phyloP scores from a whole-genome alignment of 2,113 vertebrate genomes.

The Argyrosomus japonicus region DNA sequence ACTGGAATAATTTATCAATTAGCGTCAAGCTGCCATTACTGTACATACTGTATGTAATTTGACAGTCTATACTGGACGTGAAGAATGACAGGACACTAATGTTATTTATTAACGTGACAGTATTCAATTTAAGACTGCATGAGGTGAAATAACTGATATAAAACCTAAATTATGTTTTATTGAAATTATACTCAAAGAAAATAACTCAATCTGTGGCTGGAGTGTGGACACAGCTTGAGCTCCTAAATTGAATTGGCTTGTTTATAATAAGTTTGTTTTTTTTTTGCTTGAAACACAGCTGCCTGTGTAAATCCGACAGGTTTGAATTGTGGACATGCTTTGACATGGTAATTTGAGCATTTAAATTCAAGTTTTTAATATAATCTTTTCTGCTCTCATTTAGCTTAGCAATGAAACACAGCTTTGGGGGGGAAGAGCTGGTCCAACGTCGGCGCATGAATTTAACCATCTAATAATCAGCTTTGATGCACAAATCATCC shows the following conservation, averaged over 20 bases:
- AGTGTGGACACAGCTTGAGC: constrained; percentile 51
- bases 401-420: constrained; percentile 22
- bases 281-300: constrained; percentile 26
- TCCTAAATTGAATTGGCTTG: constrained; percentile 26
- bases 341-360: not conserved
- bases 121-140: constrained; percentile 43
- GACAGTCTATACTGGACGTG: constrained; percentile 31
- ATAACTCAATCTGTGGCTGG: constrained; percentile 19
- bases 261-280: constrained; percentile 32
- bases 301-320: constrained; percentile 29
- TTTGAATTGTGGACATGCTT: constrained; percentile 7
- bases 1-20: constrained; percentile 23
- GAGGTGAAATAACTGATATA: constrained; percentile 38
- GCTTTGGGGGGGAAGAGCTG: constrained; percentile 12
- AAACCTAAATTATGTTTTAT: constrained; percentile 50
- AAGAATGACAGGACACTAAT: constrained; percentile 37
- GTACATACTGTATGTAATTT: constrained; percentile 28
- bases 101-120: constrained; percentile 41
- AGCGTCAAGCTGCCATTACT: constrained; percentile 45
- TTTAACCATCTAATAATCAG: constrained; percentile 39
- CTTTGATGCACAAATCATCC: not conserved
- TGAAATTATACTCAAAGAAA: constrained; percentile 32
- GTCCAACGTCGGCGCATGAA: constrained; percentile 17
- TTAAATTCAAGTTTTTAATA: constrained; percentile 23
- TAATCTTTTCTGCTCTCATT: constrained; percentile 22